Evolutionary conservation across 2,113 vertebrate species (phyloP).

Genomic region (Paradisaea rubra): DNA sequence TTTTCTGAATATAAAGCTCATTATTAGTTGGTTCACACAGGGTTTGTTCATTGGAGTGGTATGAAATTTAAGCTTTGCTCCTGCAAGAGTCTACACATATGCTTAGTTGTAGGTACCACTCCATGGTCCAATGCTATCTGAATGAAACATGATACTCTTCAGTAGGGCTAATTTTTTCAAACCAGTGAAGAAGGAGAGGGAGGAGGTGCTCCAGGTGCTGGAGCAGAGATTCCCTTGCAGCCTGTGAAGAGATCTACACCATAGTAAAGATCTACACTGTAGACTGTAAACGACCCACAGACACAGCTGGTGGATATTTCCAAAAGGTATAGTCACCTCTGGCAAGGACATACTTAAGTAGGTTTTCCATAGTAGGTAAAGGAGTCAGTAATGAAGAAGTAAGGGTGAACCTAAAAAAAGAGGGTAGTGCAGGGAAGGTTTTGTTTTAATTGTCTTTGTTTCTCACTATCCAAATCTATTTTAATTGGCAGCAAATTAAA

Average conservation of each 20-base stretch:
- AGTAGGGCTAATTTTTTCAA: not conserved
- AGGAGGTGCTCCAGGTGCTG: not conserved
- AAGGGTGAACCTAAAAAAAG: not conserved
- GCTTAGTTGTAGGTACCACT: not conserved
- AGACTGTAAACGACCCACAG: not conserved
- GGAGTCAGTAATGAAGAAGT: not conserved
- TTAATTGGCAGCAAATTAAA: not conserved
- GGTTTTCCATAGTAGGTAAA: not conserved
- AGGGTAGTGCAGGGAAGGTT: not conserved
- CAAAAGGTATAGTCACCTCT: not conserved
- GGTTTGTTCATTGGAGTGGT: not conserved
- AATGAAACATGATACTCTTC: not conserved
- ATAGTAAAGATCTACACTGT: not conserved
- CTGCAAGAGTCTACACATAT: not conserved
- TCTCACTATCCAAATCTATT: not conserved
- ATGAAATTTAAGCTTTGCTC: not conserved
- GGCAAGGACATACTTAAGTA: rapidly evolving
- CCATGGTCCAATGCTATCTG: not conserved
- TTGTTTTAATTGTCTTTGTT: not conserved
- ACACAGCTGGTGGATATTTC: not conserved
- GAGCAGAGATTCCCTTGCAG: not conserved
- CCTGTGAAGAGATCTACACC: not conserved
- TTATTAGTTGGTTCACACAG: not conserved
- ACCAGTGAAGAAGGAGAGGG: not conserved
- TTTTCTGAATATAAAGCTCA: not conserved